Base-by-base conservation (phyloP, 2,797 vertebrate genomes). In the Neostethus bicornis region DNA sequence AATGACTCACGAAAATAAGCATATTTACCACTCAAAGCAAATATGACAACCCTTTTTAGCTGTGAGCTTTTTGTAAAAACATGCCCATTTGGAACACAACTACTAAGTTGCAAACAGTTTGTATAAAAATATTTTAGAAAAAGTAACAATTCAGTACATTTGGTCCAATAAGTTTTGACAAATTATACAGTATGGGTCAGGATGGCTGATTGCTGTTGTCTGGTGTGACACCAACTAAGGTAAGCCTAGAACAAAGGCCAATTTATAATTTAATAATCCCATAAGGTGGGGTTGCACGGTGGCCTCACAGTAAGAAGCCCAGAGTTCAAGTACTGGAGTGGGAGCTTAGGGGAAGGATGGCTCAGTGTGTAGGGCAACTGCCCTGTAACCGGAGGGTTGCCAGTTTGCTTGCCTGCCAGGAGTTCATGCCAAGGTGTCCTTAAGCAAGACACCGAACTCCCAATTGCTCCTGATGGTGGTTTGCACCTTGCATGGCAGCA, bases 181-280 rank as follows among this genome's bases (percentile, higher is more conserved):
- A 72, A 83, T n/a, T n/a, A n/a, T n/a, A n/a, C 68, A 74, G 77
- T 7, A 61, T 32, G 72, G 62, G 73, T 58, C 66, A 77, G 25
- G 31, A 10, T 35, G 16, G 73, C 4, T 61, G 60, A 65, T 12
- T 51, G 49, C 60, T 75, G 72, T 75, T 70, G 59, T 73, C 34
- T 48, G 28, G 1, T 10, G 0, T n/a, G 57, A 51, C 23, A 8
- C 31, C 4, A 1, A 54, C 16, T 78, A 58, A 34, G 13, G 31
- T 31, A 14, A 35, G 13, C 35, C 4, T 31, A 34, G 5, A 34
- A 7, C 5, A 14, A 34, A 34, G 31, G 13, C 5, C 32, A 35
- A 32, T 14, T 35, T n/a, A 16, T 35, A n/a, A 7, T 32, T 35
- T 35, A 35, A 16, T 7, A 16, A n/a, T 35, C 32, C 14, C 14